These are phyloP conservation scores for Apodemus agrarius DNA, from an alignment of 2,797 vertebrate genomes.

Conservation along the genomic window DNA sequence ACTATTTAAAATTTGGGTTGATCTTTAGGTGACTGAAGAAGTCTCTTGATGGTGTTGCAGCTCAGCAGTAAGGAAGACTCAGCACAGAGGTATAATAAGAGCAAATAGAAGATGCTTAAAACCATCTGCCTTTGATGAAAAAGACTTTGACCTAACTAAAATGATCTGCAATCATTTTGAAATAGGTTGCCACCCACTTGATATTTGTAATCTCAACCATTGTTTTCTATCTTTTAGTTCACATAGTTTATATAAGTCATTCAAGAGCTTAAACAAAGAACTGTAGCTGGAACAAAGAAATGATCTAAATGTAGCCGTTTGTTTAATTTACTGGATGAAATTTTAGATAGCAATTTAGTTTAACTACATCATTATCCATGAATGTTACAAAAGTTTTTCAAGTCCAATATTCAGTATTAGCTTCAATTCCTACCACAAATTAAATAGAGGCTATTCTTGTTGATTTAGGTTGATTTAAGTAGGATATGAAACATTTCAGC, in stretches of 20 bases:
- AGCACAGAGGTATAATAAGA: background rate
- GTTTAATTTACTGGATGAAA: conserved; percentile 71
- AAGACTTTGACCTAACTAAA: conserved; percentile 1
- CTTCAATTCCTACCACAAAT: conserved; percentile 64
- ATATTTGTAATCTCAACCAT: background rate
- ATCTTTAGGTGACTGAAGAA: background rate
- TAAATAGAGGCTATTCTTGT: conserved; percentile 65
- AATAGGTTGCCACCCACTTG: conserved; percentile 14
- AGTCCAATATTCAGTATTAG: conserved; percentile 62
- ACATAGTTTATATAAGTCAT: conserved; percentile 25
- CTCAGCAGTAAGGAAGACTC: conserved; percentile 13
- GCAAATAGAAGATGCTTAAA: background rate
- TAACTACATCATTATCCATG: conserved; percentile 65
- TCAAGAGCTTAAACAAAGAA: conserved; percentile 60
- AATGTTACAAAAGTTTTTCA: conserved; percentile 65
- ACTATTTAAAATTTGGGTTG: conserved; percentile 7
- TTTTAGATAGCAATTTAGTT: conserved; percentile 61
- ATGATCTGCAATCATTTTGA: background rate
- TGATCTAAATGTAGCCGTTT: conserved; percentile 55
- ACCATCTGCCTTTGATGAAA: conserved; percentile 11
- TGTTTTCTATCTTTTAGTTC: conserved; percentile 7
- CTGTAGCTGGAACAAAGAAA: conserved; percentile 51
- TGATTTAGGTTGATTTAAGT: conserved; percentile 75
- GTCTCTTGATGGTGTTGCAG: background rate
- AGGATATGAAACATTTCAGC: conserved; percentile 58